Evolutionary conservation across 2,888 invertebrate species (phyloP).

Genomic region (Cyclophora punctaria): DNA sequence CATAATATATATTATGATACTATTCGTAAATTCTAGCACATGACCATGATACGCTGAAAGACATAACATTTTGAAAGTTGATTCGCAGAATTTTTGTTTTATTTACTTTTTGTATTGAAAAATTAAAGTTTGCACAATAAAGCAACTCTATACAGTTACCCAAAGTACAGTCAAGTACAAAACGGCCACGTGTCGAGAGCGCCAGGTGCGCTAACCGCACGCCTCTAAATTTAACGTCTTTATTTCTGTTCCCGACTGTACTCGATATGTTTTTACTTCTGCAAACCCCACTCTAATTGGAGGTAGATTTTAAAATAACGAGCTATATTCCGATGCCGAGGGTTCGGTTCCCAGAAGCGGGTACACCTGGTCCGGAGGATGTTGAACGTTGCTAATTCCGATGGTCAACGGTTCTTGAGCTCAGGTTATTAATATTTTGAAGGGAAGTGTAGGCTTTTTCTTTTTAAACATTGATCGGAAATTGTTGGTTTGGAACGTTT

Average conservation of each 20-base stretch:
- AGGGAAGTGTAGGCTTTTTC: no score
- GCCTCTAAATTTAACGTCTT: conserved; percentile 72
- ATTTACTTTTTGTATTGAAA: background rate
- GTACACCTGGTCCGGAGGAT: no score
- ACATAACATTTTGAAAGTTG: no score
- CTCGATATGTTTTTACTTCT: conserved; percentile 29
- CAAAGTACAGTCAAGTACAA: conserved; percentile 51
- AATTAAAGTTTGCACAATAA: background rate
- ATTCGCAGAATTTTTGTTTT: background rate
- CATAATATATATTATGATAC: no score
- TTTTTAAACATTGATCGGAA: no score
- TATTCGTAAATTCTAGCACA: no score
- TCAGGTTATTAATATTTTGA: no score
- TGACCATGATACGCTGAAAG: no score
- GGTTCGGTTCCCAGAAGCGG: no score
- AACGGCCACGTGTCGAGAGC: conserved; percentile 41
- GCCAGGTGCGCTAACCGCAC: conserved; percentile 69
- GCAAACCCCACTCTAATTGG: conserved; percentile 18
- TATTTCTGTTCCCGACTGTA: conserved; percentile 68
- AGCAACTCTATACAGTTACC: conserved; percentile 34
- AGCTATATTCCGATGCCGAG: background rate
- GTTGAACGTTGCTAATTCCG: no score
- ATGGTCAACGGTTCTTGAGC: no score
- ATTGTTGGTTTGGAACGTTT: no score
- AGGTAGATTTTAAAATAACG: conserved; percentile 18